A percentile compares a stretch with the other conserved stretches of the same genome.
These are phyloP conservation scores for Siphamia tubifer DNA, from an alignment of 2,113 vertebrate genomes.

Conservation along the genomic window DNA sequence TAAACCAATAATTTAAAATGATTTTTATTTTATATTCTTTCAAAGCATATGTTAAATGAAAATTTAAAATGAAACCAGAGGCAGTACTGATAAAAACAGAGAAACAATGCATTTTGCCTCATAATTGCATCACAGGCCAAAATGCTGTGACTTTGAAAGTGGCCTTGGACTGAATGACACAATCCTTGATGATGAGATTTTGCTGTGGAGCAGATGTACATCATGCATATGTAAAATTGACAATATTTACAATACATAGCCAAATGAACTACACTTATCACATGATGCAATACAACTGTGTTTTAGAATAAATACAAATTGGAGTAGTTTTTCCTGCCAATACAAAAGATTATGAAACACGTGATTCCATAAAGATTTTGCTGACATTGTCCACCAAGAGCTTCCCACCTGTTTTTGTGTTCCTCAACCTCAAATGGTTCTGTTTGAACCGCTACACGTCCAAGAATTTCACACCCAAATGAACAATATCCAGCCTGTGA, in stretches of 20 bases:
- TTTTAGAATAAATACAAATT: constrained; percentile 54
- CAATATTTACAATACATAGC: constrained; percentile 49
- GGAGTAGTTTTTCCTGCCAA: constrained; percentile 15
- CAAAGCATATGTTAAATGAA: not conserved
- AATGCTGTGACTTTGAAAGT: not conserved
- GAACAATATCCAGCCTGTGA: not conserved
- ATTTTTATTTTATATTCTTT: not conserved
- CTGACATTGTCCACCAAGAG: constrained; percentile 12
- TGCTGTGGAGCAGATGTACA: not conserved
- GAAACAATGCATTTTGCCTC: not conserved
- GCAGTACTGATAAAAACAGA: not conserved
- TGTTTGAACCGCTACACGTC: not conserved
- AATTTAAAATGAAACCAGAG: not conserved
- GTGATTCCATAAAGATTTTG: not conserved
- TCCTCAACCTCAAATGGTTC: not conserved
- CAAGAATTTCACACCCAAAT: not conserved
- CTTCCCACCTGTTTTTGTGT: not conserved
- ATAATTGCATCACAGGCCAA: not conserved
- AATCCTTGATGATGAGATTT: not conserved
- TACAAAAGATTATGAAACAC: not conserved
- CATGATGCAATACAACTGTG: constrained; percentile 44
- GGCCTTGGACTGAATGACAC: not conserved
- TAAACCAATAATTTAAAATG: too few species aligned
- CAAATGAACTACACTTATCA: too few species aligned
- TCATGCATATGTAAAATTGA: constrained; percentile 8